Conservation (phyloP, 37 sponge, comb jelly and placozoan genomes). For the Halisarca cf. caerulea region DNA sequence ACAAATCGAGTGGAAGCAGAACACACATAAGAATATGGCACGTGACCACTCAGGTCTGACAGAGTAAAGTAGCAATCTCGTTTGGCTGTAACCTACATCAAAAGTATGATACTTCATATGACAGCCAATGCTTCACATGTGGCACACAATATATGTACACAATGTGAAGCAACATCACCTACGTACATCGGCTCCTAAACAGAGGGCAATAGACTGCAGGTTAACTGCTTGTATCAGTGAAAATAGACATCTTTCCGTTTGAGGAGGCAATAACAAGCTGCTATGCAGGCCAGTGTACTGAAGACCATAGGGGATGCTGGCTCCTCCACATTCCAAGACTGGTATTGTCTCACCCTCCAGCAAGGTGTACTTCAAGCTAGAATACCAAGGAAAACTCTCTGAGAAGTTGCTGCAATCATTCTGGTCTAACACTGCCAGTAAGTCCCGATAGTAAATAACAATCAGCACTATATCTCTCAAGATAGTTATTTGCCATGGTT, state of each 20-base stretch:
- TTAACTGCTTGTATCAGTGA: background rate
- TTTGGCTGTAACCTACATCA: background rate
- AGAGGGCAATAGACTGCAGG: background rate
- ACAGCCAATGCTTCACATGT: background rate
- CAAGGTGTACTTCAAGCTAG: background rate
- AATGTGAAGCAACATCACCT: no score
- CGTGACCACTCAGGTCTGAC: background rate
- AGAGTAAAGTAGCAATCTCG: background rate
- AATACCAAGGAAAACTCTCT: background rate
- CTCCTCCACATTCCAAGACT: background rate
- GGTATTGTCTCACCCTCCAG: background rate
- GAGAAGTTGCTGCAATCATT: background rate
- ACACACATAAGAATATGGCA: background rate
- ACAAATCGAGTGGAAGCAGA: background rate
- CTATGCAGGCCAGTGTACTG: slow-evolving; percentile 1
- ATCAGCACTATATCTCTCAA: background rate
- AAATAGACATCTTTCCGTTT: slow-evolving; percentile 2
- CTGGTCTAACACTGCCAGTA: background rate
- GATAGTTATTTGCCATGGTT: background rate
- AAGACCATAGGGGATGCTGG: background rate
- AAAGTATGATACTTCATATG: background rate
- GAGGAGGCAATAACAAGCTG: background rate
- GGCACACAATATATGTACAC: no score
- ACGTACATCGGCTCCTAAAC: background rate
- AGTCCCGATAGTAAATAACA: background rate